These are phyloP conservation scores for Epistrophe eligans DNA, from an alignment of 2,888 invertebrate genomes.

Conservation along the genomic window DNA sequence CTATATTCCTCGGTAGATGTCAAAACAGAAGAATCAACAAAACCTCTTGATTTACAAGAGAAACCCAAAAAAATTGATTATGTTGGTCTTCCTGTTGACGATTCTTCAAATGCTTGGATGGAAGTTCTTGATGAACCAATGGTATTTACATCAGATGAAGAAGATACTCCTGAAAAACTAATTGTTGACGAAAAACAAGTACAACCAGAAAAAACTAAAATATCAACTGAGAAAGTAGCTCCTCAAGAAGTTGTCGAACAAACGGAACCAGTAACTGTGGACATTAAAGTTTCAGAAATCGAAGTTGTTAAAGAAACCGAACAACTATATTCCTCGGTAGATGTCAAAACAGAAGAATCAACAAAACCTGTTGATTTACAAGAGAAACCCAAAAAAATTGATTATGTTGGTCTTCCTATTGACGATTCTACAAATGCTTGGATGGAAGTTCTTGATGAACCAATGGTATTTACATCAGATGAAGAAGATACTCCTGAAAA, in stretches of 20 bases:
- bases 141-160: slow-evolving; percentile 77
- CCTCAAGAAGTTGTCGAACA: not conserved
- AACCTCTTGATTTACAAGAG: not conserved
- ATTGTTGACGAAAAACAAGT: slow-evolving; percentile 30
- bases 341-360: not conserved
- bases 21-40: not conserved
- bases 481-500: slow-evolving; percentile 76
- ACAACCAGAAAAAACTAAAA: slow-evolving; percentile 62
- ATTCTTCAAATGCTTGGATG: slow-evolving; percentile 79
- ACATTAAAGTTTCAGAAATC: not conserved
- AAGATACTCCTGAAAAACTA: not conserved
- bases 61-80: slow-evolving; percentile 57
- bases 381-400: slow-evolving; percentile 27
- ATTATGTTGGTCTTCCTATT: slow-evolving; percentile 78
- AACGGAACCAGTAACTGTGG: not conserved
- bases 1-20: not conserved
- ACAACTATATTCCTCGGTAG: not conserved
- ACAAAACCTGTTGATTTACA: not conserved
- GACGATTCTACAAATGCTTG: slow-evolving; percentile 79
- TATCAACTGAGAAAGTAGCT: slow-evolving; percentile 72
- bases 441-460: slow-evolving; percentile 80
- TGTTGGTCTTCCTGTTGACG: slow-evolving; percentile 78
- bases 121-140: slow-evolving; percentile 79
- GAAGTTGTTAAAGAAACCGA: not conserved
- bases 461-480: slow-evolving; percentile 80